phyloP scores from a whole-genome alignment of 1,140 invertebrate species.

The Pseudomyrmex sp. region DNA sequence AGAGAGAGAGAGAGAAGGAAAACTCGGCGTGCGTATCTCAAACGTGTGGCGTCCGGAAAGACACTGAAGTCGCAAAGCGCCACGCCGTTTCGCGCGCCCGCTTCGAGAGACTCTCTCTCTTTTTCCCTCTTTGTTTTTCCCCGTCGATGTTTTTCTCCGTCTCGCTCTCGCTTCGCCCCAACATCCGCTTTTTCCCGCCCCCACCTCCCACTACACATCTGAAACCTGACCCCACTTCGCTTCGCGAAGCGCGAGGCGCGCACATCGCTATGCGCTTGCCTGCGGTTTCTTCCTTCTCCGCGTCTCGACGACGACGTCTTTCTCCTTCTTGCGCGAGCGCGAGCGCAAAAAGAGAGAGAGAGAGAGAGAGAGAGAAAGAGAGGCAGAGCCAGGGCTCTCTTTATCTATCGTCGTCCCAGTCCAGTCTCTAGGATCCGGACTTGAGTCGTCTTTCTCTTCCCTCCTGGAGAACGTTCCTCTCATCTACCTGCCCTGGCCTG shows the following conservation, averaged over 20 bases:
- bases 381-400: no score
- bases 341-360: neutral
- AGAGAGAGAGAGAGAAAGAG: no score
- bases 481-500: slow-evolving; percentile 18
- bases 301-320: slow-evolving; percentile 20
- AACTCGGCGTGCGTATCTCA: slow-evolving; percentile 69
- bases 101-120: slow-evolving; percentile 47
- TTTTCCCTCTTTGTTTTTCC: slow-evolving; percentile 66
- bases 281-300: slow-evolving; percentile 58
- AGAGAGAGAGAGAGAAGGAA: slow-evolving; percentile 23
- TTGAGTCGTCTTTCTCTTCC: neutral
- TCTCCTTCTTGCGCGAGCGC: neutral
- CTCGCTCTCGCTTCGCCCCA: slow-evolving; percentile 58
- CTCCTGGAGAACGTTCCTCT: slow-evolving; percentile 29
- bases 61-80: slow-evolving; percentile 75
- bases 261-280: slow-evolving; percentile 15
- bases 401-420: slow-evolving; percentile 32
- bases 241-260: slow-evolving; percentile 33
- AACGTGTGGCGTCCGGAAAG: slow-evolving; percentile 80
- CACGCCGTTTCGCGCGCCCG: slow-evolving; percentile 43
- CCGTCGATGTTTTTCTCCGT: slow-evolving; percentile 44
- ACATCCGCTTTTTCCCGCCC: slow-evolving; percentile 70
- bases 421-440: slow-evolving; percentile 30
- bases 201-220: slow-evolving; percentile 63
- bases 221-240: slow-evolving; percentile 35